These are phyloP conservation scores for Epinephelus awoara DNA, from an alignment of 2,797 vertebrate species.

Conservation along the genomic window DNA sequence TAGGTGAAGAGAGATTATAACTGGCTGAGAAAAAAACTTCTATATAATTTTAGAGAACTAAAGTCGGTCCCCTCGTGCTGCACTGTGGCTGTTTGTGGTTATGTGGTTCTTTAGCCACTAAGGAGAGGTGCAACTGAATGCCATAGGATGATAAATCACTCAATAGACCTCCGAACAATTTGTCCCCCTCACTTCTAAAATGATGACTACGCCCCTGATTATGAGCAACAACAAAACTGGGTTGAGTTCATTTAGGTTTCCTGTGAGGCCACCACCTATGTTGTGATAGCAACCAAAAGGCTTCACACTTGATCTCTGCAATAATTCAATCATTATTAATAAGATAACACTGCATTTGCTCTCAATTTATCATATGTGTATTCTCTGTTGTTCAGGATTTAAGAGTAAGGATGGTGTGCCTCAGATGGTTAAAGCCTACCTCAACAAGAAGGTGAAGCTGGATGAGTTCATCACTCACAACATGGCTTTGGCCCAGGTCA, in stretches of 20 bases:
- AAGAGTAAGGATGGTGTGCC: slow-evolving; percentile 88
- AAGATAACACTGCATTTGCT: background rate
- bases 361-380: background rate
- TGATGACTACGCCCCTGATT: too few relatives aligned
- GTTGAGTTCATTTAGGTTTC: background rate
- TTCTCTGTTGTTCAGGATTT: slow-evolving; percentile 81
- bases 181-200: too few relatives aligned
- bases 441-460: slow-evolving; percentile 90
- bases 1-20: too few relatives aligned
- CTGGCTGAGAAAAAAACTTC: too few relatives aligned
- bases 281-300: background rate
- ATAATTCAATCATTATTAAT: background rate
- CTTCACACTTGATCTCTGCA: background rate
- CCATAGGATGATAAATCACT: too few relatives aligned
- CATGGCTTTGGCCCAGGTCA: slow-evolving; percentile 87
- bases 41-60: too few relatives aligned
- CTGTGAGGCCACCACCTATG: background rate
- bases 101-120: too few relatives aligned
- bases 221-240: background rate
- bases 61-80: too few relatives aligned
- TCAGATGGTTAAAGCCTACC: slow-evolving; percentile 87
- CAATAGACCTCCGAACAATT: too few relatives aligned
- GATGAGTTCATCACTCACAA: slow-evolving; percentile 92
- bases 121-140: too few relatives aligned
- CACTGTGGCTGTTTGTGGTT: too few relatives aligned